Conservation (phyloP, 1,140 invertebrate species). For the Trichonephila clavata region DNA sequence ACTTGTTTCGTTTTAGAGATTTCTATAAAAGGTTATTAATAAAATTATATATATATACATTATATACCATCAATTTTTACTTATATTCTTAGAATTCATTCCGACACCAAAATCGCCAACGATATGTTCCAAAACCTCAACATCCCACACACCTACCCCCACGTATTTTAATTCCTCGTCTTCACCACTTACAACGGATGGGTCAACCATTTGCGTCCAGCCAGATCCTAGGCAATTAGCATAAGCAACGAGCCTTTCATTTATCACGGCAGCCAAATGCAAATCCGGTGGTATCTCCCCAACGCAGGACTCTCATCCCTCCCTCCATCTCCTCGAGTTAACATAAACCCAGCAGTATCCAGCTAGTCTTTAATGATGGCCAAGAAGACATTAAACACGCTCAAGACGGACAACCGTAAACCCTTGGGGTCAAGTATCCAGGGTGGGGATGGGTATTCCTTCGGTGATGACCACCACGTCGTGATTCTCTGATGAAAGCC, state of each 20-base stretch:
- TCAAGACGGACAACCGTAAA: conserved; percentile 6
- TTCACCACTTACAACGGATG: background rate
- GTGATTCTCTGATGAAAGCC: conserved; percentile 36
- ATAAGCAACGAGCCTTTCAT: conserved; percentile 25
- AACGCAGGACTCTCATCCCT: background rate
- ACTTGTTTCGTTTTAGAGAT: too few species aligned
- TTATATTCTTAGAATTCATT: too few species aligned
- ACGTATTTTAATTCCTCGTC: background rate
- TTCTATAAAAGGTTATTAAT: too few species aligned
- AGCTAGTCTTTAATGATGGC: conserved; percentile 21
- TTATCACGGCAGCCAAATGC: conserved; percentile 12
- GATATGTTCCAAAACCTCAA: background rate
- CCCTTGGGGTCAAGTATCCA: conserved; percentile 18
- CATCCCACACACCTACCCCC: background rate
- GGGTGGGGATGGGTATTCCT: background rate
- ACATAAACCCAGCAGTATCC: conserved; percentile 9
- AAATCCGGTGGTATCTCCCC: conserved; percentile 28
- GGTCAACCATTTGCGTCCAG: background rate
- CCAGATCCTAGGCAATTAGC: conserved; percentile 32
- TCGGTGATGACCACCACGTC: background rate
- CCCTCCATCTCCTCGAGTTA: background rate
- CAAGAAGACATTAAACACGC: conserved; percentile 52
- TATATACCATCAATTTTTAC: too few species aligned
- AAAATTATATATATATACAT: too few species aligned
- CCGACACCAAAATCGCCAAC: too few species aligned